Conservation (phyloP, 2,113 vertebrate species). For the Caranx melampygus region DNA sequence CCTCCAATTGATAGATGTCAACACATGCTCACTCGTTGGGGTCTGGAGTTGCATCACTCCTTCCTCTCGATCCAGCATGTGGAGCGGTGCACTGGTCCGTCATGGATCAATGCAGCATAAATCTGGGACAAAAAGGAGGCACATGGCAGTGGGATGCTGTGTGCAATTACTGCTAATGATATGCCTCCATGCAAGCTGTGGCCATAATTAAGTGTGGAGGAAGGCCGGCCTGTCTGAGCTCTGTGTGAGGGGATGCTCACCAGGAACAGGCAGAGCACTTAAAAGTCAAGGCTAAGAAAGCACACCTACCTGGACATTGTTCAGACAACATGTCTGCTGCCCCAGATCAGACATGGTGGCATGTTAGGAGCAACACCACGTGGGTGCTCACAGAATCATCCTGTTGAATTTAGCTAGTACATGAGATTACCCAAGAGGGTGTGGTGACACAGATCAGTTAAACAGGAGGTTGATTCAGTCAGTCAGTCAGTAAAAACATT, state of each 20-base stretch:
- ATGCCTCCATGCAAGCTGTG: constrained; percentile 75
- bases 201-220: constrained; percentile 74
- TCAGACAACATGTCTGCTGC: constrained; percentile 52
- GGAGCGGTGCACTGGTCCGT: constrained; percentile 23
- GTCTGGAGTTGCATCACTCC: constrained; percentile 18
- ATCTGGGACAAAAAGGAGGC: constrained; percentile 55
- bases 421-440: constrained; percentile 20
- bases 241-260: constrained; percentile 47
- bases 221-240: constrained; percentile 51
- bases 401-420: constrained; percentile 20
- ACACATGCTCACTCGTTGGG: constrained; percentile 22
- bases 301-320: constrained; percentile 54
- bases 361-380: constrained; percentile 47
- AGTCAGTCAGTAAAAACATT: no score
- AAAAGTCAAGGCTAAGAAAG: constrained; percentile 50
- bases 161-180: constrained; percentile 80
- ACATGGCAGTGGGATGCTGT: constrained; percentile 70
- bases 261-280: constrained; percentile 41
- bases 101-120: constrained; percentile 63
- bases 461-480: not conserved
- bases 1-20: constrained; percentile 19
- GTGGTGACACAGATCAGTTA: not conserved
- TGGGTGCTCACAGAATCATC: constrained; percentile 39
- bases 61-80: constrained; percentile 2
- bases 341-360: constrained; percentile 50